These are phyloP conservation scores for Caenorhabditis plicata DNA, from an alignment of 2,888 invertebrate species.

Conservation along the genomic window DNA sequence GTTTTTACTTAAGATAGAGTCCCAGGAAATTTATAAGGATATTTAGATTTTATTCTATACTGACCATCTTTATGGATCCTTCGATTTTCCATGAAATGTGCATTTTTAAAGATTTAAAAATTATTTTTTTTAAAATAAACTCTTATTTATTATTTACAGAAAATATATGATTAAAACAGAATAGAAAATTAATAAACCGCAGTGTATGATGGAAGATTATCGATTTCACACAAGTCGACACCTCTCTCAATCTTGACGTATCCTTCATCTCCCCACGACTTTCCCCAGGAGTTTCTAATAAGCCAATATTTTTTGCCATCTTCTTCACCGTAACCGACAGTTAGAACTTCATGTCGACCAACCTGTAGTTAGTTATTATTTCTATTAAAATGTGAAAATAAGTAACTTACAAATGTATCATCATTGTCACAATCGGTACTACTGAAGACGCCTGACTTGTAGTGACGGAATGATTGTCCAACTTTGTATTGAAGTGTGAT, in stretches of 20 bases:
- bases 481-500: background rate
- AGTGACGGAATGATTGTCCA: background rate
- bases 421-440: background rate
- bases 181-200: no score
- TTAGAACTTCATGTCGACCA: background rate
- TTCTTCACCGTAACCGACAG: background rate
- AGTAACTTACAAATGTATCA: background rate
- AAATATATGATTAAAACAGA: no score
- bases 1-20: no score
- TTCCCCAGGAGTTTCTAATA: background rate
- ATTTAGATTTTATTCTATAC: no score
- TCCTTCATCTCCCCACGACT: background rate
- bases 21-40: no score
- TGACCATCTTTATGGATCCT: no score
- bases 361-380: background rate
- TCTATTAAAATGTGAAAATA: background rate
- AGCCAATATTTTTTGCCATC: background rate
- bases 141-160: no score
- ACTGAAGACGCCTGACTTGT: background rate
- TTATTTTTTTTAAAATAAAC: no score
- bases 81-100: no score
- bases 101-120: no score
- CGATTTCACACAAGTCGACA: background rate
- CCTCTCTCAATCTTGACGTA: background rate
- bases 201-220: no score